Conservation (phyloP, 2,888 invertebrate species). For the Matsumyia berberina region DNA sequence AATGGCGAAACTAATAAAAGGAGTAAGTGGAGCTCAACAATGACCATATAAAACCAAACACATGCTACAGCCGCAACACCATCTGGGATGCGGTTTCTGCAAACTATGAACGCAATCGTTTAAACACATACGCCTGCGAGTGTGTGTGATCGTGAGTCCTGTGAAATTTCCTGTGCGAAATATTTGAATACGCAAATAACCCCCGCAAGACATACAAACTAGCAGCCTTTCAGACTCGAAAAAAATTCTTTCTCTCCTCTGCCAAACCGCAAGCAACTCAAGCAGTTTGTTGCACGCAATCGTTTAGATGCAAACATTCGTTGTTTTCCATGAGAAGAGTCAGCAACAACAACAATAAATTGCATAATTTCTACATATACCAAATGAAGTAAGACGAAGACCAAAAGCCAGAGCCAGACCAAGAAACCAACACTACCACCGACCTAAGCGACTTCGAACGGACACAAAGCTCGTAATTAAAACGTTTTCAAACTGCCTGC, state of each 20-base stretch:
- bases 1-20: too few relatives aligned
- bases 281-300: constrained; percentile 58
- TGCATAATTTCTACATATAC: constrained; percentile 38
- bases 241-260: constrained; percentile 16
- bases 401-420: too few relatives aligned
- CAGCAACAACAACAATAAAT: constrained; percentile 25
- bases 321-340: constrained; percentile 13
- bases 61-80: too few relatives aligned
- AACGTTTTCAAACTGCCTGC: constrained; percentile 70
- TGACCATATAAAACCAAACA: too few relatives aligned
- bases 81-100: too few relatives aligned
- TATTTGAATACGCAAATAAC: too few relatives aligned
- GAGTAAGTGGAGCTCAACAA: too few relatives aligned
- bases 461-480: constrained; percentile 61
- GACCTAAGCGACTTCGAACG: constrained; percentile 20
- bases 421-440: constrained; percentile 11
- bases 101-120: too few relatives aligned
- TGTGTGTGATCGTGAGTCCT: too few relatives aligned
- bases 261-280: constrained; percentile 25
- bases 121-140: too few relatives aligned
- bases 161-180: too few relatives aligned
- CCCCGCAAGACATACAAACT: neutral
- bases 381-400: too few relatives aligned
- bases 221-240: neutral
- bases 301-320: constrained; percentile 56